phyloP scores from a whole-genome alignment of 1,140 invertebrate species.

The Bombus waltoni region DNA sequence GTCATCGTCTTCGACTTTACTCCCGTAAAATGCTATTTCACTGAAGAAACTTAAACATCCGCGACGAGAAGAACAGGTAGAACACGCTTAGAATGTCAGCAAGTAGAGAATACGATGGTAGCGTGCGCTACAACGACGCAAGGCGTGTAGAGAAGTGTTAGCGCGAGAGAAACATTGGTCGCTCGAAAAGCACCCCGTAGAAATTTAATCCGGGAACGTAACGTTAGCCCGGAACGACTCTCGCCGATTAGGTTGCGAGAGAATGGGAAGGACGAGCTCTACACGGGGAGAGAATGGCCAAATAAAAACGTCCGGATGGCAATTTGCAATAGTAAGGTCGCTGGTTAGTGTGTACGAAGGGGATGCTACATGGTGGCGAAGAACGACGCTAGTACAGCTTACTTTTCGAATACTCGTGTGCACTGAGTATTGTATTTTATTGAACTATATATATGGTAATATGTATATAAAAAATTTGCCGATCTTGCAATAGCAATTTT shows the following conservation, averaged over 20 bases:
- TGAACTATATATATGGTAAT: neutral
- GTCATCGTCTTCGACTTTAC: neutral
- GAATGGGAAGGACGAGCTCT: conserved; percentile 33
- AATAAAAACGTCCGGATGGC: conserved; percentile 66
- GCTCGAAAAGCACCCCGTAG: conserved; percentile 42
- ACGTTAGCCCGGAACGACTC: conserved; percentile 44
- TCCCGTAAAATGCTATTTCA: neutral
- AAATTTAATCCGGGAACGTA: conserved; percentile 65
- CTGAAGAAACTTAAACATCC: neutral
- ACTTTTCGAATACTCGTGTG: neutral
- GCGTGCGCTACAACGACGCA: neutral
- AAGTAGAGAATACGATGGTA: neutral
- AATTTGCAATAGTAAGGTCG: conserved; percentile 51
- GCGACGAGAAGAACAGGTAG: too few relatives aligned
- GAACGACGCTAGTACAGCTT: neutral
- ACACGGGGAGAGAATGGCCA: conserved; percentile 51
- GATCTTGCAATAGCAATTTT: neutral
- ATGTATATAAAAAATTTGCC: neutral
- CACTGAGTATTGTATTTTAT: neutral
- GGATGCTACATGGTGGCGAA: neutral
- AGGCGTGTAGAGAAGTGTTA: neutral
- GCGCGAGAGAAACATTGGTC: neutral
- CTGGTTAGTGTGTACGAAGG: conserved; percentile 9
- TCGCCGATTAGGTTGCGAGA: conserved; percentile 57
- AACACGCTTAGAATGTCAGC: neutral